These are phyloP conservation scores for Sciurus vulgaris DNA, from an alignment of 2,797 vertebrate species.

Conservation along the genomic window DNA sequence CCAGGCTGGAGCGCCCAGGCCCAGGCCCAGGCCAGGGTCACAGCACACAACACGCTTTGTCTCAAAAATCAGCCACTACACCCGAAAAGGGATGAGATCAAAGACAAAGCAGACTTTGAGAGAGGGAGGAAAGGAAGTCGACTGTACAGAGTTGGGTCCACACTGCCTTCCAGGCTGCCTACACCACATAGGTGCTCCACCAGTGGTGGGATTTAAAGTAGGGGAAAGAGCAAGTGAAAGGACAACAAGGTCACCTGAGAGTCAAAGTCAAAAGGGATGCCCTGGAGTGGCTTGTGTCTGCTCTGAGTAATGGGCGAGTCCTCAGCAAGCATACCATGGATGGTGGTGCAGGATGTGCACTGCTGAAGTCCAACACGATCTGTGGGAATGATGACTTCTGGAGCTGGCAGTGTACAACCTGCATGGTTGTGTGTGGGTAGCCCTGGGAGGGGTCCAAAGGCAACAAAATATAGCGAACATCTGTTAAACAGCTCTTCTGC, in stretches of 20 bases:
- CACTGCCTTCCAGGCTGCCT: not conserved
- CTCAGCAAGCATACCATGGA: fast-evolving
- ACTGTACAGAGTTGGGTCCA: not conserved
- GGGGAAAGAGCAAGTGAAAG: not conserved
- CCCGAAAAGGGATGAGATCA: not conserved
- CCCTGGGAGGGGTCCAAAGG: too few species aligned
- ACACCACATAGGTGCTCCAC: not conserved
- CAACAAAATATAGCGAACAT: not conserved
- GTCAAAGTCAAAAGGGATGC: not conserved
- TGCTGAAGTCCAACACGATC: not conserved
- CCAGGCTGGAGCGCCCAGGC: not conserved
- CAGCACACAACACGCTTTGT: not conserved
- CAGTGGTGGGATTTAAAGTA: not conserved
- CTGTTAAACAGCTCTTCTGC: not conserved
- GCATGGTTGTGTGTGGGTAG: not conserved
- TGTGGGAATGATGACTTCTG: fast-evolving
- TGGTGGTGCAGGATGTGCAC: not conserved
- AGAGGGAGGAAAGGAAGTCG: not conserved
- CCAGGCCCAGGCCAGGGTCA: not conserved
- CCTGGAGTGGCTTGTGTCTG: not conserved
- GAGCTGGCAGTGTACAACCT: not conserved
- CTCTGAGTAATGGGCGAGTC: not conserved
- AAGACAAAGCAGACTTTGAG: not conserved
- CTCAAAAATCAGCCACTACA: not conserved
- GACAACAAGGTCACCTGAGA: not conserved